phyloP scores from a whole-genome alignment of 2,888 invertebrate species.

The Himalopsyche japonica region DNA sequence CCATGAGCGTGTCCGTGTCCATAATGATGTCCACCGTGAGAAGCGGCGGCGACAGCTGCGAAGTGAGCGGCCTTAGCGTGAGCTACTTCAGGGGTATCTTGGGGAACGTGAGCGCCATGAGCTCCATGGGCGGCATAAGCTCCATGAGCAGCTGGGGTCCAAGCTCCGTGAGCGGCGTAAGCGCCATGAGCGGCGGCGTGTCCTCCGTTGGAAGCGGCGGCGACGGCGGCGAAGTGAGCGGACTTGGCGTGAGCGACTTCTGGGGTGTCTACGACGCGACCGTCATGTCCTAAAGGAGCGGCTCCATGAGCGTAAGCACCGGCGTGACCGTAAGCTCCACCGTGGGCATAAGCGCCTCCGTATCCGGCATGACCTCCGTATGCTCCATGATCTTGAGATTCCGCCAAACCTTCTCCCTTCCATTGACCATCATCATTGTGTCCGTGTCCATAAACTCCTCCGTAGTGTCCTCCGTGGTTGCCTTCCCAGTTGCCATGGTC shows the following conservation, averaged over 20 bases:
- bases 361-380: slow-evolving; percentile 13
- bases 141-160: slow-evolving; percentile 46
- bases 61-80: slow-evolving; percentile 50
- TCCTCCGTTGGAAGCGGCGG: slow-evolving; percentile 6
- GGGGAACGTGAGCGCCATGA: background rate
- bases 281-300: slow-evolving; percentile 26
- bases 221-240: slow-evolving; percentile 12
- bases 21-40: slow-evolving; percentile 8
- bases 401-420: slow-evolving; percentile 27
- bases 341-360: background rate
- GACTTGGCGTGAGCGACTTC: slow-evolving; percentile 31
- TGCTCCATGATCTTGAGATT: slow-evolving; percentile 8
- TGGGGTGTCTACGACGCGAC: slow-evolving; percentile 28
- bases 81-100: background rate
- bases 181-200: slow-evolving; percentile 12
- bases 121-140: slow-evolving; percentile 40
- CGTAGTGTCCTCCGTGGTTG: background rate
- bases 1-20: background rate
- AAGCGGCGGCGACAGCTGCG: slow-evolving; percentile 7
- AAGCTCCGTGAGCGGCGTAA: slow-evolving; percentile 5
- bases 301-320: slow-evolving; percentile 17
- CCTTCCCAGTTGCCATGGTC: slow-evolving; percentile 57
- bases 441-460: background rate
- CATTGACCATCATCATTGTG: slow-evolving; percentile 12
- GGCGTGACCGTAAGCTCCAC: background rate